Base-by-base conservation (phyloP, 2,113 vertebrate genomes). In the Bagarius yarrelli region DNA sequence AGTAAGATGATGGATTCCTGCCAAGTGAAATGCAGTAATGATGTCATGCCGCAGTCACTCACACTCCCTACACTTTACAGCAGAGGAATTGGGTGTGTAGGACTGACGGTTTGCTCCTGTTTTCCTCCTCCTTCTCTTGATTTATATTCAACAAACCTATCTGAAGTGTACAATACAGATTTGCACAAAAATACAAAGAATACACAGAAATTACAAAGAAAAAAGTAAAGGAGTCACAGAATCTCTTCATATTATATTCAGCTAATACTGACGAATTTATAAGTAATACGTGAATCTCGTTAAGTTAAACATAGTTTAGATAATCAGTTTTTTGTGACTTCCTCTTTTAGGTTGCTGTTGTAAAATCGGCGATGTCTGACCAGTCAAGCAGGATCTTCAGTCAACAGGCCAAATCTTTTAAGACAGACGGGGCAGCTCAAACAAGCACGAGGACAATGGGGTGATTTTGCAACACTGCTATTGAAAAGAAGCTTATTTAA, bases 321-420 rank as follows among this genome's bases (percentile, higher is more conserved):
- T 40, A 8, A 40, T 47, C 1, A 8, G 44, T 47, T 8, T 47
- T 47, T 47, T 8, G 8, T 40, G 8, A 40, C 36, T 47, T 47
- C 2, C 34, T 40, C 5, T 47, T 50, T 21, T 1, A 50, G 15
- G 15, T 70, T 18, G 15, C 3, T 50, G n/a, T 70, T 70, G 40
- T 27, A n/a, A n/a, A n/a, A 5, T 16, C 11, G 14, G 13, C n/a
- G n/a, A n/a, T 25, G 23, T 70, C 14, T n/a, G 44, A 32, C 72
- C 30, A 18, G 81, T 82, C n/a, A 8, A 78, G 66, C 57, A 16
- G 66, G 81, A 70, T 78, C 21, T 70, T 19, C 34, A 76, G 81
- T 83, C 75, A 83, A 78, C 74, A 83, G 18, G 36, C 32, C n/a
- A 72, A 66, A 83, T 70, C 75, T 47, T 78, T 82, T 53, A 72